A percentile compares a stretch with the other conserved stretches of the same genome.
Conservation (phyloP, 2,797 vertebrate genomes). For the Mallotus villosus region DNA sequence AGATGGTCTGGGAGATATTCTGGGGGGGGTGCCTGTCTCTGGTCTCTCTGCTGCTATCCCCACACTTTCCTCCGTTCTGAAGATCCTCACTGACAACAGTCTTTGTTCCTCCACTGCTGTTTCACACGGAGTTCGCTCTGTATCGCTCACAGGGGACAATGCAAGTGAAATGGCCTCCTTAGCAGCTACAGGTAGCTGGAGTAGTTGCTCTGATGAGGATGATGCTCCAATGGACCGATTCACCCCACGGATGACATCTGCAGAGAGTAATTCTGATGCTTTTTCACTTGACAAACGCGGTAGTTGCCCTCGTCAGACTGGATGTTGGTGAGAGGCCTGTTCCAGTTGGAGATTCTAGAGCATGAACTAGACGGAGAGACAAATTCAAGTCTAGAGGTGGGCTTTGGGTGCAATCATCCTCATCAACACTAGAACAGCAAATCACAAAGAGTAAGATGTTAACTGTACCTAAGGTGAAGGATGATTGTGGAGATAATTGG, state of each 20-base stretch:
- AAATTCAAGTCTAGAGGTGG: background rate
- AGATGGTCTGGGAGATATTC: background rate
- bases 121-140: no score
- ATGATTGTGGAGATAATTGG: conserved; percentile 9
- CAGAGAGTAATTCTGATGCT: no score
- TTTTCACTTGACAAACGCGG: no score
- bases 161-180: no score
- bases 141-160: no score
- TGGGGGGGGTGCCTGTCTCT: background rate
- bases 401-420: background rate
- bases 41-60: background rate
- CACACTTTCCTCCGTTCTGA: background rate
- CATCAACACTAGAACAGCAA: background rate
- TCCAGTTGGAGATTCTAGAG: background rate
- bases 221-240: no score
- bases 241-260: no score
- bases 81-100: background rate
- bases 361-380: background rate
- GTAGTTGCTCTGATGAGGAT: no score
- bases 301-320: background rate
- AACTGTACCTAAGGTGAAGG: conserved; percentile 7
- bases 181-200: no score
- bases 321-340: background rate
- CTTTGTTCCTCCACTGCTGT: background rate
- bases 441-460: background rate